Base-by-base conservation (phyloP, 92 coral and sea anemone genomes). In the Galaxea fascicularis region DNA sequence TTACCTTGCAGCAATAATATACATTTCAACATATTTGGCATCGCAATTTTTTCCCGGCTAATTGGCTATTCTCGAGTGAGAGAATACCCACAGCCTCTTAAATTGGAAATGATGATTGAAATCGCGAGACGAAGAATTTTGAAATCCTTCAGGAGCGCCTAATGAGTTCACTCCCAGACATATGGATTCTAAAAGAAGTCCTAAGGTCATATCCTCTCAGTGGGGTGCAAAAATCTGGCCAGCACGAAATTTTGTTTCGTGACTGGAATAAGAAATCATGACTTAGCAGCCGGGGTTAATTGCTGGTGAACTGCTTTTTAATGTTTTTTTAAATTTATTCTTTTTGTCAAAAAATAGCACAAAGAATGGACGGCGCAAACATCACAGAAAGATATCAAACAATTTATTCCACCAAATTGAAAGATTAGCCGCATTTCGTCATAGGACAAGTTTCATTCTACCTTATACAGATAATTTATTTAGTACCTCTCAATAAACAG, bases 1-100 rank as follows among this genome's bases (percentile, higher is more conserved):
- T 45, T 79, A 79, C 83, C 83, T 79, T 65, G 57, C 27, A 65
- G 47, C 25, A 79, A 79, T 17, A 79, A 24, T 63, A 65, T 14
- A 46, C 45, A 64, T n/a, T 29, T 64, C 74, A 65, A 49, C 44
- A 49, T 60, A 79, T 79, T 64, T 20, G 74, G 27, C 83, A 79
- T 79, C 45, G 30, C 63, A 7, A 24, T 44, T 64, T 47, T 8
- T 79, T 14, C 25, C 28, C 63, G 27, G 29, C 39, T 20, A 17
- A 7, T 21, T 11, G 27, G 16, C 27, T 70, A n/a, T 30, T 53
- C 45, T n/a, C 30, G 29, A 58, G 25, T 30, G 35, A 10, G 68
- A 63, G 8, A 15, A 26, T n/a, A 22, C 1, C 18, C 35, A 8
- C 68, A 8, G 8, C 22, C 11, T 10, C 16, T 24, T 63, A 4